Evolutionary conservation across 2,888 invertebrate species (phyloP).

Genomic region (Latrodectus hesperus): DNA sequence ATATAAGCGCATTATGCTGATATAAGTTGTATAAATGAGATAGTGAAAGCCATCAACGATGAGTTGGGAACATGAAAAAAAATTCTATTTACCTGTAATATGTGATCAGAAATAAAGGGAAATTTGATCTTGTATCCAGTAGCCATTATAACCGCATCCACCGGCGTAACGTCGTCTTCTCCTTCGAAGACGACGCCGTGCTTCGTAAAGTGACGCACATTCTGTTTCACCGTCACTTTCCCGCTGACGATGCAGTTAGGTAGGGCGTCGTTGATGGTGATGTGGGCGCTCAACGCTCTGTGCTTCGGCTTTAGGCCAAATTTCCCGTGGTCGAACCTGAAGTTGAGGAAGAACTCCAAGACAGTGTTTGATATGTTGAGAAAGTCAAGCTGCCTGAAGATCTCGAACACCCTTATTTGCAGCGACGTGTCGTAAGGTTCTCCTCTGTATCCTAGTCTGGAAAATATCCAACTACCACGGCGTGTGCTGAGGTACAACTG

Average conservation of each 20-base stretch:
- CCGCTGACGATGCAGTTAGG: constrained; percentile 76
- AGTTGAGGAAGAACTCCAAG: constrained; percentile 71
- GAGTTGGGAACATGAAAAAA: not conserved
- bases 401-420: constrained; percentile 46
- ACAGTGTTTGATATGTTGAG: not conserved
- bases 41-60: too few relatives aligned
- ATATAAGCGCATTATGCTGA: too few relatives aligned
- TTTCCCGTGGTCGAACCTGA: constrained; percentile 74
- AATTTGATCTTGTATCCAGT: constrained; percentile 75
- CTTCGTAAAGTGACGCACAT: constrained; percentile 73
- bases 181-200: constrained; percentile 73
- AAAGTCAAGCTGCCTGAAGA: not conserved
- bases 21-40: too few relatives aligned
- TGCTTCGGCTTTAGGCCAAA: constrained; percentile 75
- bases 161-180: constrained; percentile 72
- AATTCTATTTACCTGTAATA: constrained; percentile 54
- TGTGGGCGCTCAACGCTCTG: constrained; percentile 72
- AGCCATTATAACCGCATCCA: constrained; percentile 74
- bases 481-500: constrained; percentile 76
- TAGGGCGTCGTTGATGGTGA: constrained; percentile 76
- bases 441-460: constrained; percentile 75
- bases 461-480: constrained; percentile 77
- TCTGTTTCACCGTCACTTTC: constrained; percentile 73
- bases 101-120: constrained; percentile 73
- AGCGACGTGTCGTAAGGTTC: constrained; percentile 73